Evolutionary conservation across 1,140 invertebrate species (phyloP).

Genomic region (Drosophila quadrilineata): DNA sequence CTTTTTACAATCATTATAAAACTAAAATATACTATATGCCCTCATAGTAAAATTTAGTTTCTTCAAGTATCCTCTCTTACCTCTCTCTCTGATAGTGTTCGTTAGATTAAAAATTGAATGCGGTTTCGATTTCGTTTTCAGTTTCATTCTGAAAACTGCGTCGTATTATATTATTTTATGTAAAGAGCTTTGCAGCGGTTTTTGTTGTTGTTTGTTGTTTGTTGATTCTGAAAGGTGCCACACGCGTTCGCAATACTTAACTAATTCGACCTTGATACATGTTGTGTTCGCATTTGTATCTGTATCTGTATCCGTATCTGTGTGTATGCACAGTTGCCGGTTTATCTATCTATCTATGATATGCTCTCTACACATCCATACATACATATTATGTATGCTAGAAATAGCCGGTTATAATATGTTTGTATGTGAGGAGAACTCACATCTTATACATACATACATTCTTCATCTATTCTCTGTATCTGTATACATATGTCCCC

Average conservation of each 20-base stretch:
- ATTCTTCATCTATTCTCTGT: not conserved
- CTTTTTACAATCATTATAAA: too few species aligned
- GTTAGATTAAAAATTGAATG: too few species aligned
- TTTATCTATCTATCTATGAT: constrained; percentile 38
- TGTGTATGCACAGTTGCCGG: constrained; percentile 24
- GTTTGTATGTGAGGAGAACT: not conserved
- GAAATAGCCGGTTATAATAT: constrained; percentile 40
- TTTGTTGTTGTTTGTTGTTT: constrained; percentile 1
- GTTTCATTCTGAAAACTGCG: too few species aligned
- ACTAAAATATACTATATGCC: too few species aligned
- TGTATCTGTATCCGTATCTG: constrained; percentile 30
- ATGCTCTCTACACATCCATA: not conserved
- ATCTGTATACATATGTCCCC: not conserved
- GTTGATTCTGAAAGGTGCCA: not conserved
- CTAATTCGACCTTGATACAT: constrained; percentile 69
- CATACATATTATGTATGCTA: constrained; percentile 15
- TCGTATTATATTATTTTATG: not conserved
- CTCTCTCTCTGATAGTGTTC: too few species aligned
- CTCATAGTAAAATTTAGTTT: too few species aligned
- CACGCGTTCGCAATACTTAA: constrained; percentile 48
- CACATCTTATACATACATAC: not conserved
- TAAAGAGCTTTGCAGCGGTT: too few species aligned
- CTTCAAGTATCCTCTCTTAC: too few species aligned
- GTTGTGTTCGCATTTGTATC: constrained; percentile 15
- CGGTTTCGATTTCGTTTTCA: too few species aligned